Evolutionary conservation across 2,797 vertebrate species (phyloP).

Genomic region (Rallus crepitans): DNA sequence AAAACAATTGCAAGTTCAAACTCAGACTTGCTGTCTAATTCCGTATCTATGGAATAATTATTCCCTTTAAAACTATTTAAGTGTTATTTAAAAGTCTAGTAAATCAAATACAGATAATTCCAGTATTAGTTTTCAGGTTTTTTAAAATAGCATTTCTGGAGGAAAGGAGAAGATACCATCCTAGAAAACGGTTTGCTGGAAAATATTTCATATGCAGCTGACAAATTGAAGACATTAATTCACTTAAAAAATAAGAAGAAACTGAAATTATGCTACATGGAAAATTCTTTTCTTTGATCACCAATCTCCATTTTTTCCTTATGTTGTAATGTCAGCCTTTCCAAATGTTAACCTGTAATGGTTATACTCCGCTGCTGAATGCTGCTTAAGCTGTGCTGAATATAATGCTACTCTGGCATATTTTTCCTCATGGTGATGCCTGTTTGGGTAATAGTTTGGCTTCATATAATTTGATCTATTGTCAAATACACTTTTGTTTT

Average conservation of each 20-base stretch:
- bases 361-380: fast-evolving
- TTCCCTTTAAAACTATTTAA: not conserved
- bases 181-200: not conserved
- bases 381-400: not conserved
- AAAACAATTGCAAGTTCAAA: slow-evolving; percentile 12
- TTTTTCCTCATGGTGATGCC: not conserved
- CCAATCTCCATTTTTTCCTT: not conserved
- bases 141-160: not conserved
- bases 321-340: not conserved
- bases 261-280: not conserved
- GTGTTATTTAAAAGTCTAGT: not conserved
- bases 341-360: not conserved
- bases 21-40: not conserved
- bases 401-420: not conserved
- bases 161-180: not conserved
- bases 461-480: not conserved
- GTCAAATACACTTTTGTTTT: not conserved
- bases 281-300: not conserved
- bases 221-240: not conserved
- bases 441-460: not conserved
- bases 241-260: not conserved
- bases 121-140: too few relatives aligned
- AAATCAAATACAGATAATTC: not conserved
- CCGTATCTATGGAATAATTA: not conserved
- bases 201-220: not conserved